Evolutionary conservation across 37 sponge, comb jelly and placozoan genomes (phyloP).

Genomic region (Chondrosia reniformis): DNA sequence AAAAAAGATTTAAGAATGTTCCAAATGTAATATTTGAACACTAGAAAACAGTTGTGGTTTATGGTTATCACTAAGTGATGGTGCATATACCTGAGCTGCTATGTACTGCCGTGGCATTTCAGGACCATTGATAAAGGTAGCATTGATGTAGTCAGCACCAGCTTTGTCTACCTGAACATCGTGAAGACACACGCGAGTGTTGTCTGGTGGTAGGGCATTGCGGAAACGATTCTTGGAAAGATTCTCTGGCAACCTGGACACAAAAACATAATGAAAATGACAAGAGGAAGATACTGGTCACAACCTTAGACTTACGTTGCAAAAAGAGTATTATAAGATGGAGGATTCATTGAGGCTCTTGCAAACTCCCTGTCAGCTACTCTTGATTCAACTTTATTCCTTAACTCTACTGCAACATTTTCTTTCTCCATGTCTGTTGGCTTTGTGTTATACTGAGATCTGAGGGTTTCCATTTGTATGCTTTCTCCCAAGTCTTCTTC

Average conservation of each 20-base stretch:
- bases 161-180: conserved; percentile 36
- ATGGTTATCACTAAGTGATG: too few species aligned
- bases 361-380: conserved; percentile 16
- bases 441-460: too few species aligned
- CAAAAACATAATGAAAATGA: not conserved
- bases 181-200: conserved; percentile 40
- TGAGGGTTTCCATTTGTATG: not conserved
- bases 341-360: not conserved
- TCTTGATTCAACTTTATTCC: conserved; percentile 8
- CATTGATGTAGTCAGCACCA: conserved; percentile 78
- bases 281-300: not conserved
- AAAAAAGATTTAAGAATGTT: too few species aligned
- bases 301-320: conserved; percentile 15
- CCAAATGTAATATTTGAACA: too few species aligned
- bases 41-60: too few species aligned
- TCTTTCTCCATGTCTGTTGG: not conserved
- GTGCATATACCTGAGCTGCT: conserved; percentile 53
- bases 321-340: not conserved
- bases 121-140: conserved; percentile 39
- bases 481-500: not conserved
- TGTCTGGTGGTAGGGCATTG: conserved; percentile 52
- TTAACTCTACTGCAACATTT: not conserved
- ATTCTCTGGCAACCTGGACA: conserved; percentile 40
- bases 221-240: conserved; percentile 59
- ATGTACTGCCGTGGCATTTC: conserved; percentile 24